Evolutionary conservation across 2,113 vertebrate species (phyloP).

Genomic region (Dolichallabes microphthalmus): DNA sequence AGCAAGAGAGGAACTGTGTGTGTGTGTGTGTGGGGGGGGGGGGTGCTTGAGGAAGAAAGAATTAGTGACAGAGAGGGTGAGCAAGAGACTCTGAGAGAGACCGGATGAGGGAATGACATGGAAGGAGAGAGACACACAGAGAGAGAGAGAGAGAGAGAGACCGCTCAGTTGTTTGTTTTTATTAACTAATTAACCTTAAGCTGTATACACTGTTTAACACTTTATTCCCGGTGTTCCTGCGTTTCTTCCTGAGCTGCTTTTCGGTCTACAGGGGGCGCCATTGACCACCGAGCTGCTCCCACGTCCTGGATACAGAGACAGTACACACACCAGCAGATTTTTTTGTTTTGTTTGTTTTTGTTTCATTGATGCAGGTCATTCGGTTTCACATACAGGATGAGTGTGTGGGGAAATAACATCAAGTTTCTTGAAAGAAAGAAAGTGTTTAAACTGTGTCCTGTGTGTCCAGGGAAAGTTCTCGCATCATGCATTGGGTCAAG

Average conservation of each 20-base stretch:
- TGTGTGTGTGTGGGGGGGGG: no score
- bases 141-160: not conserved
- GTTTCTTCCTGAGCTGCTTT: not conserved
- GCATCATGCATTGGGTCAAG: not conserved
- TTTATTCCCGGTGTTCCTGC: not conserved
- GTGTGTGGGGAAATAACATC: not conserved
- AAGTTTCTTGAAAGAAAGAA: no score
- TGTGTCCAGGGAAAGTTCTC: not conserved
- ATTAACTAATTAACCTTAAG: not conserved
- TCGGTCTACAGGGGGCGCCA: conserved; percentile 45
- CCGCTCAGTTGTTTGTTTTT: not conserved
- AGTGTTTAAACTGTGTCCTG: not conserved
- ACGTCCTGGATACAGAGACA: rapidly evolving
- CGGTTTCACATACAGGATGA: not conserved
- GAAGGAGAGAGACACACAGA: not conserved
- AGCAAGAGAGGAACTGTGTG: no score
- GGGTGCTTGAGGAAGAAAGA: not conserved
- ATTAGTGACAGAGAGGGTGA: not conserved
- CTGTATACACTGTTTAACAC: not conserved
- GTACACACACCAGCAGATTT: not conserved
- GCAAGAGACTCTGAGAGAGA: not conserved
- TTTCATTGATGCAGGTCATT: not conserved
- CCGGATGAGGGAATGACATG: not conserved
- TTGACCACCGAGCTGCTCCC: conserved; percentile 30
- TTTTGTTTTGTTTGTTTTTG: not conserved